Evolutionary conservation across 2,797 vertebrate genomes (phyloP), one percentile per base, ranked within the genome.

Genomic region (Benthosema pterotum): DNA sequence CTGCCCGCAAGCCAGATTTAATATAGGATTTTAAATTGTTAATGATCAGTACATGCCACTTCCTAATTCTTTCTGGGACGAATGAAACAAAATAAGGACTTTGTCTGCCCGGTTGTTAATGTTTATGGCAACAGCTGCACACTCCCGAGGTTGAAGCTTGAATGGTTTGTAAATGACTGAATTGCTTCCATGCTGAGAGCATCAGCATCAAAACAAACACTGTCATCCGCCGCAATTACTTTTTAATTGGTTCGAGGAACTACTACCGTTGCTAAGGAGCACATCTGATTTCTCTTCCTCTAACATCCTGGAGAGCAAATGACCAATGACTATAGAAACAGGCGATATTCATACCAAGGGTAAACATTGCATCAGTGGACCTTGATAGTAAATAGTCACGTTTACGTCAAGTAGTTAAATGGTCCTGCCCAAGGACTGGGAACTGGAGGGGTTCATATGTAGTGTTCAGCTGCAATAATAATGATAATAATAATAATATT

Each of bases 261-360:
- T 25, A 52, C 55, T 51, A 62, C 48, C 63, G 48, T 54, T 69
- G 66, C 66, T 55, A 65, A 70, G n/a, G n/a, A n/a, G 78, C 61
- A 78, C 62, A 71, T 71, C 65, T 14, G 25, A 77, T 70, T 80
- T 71, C 69, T 79, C 67, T 64, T 65, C 60, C 57, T 76, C 47
- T 59, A 78, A n/a, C 61, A 43, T 63, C 75, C 65, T 60, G 45
- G 60, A 80, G 38, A 57, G 71, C 68, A 82, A 86, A 87, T 69
- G 69, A 70, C 49, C 47, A 80, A 65, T 71, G 62, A 75, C 72
- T 86, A 83, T 61, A 85, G 69, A 86, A 83, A 59, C 79, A 83
- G 79, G 56, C 69, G 61, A 67, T 42, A 19, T 46, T 49, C 52
- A 60, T 52, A 52, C 51, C 18, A 60, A 67, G 42, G 47, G 38